phyloP scores from a whole-genome alignment of 92 coral and sea anemone species.

The Siderastrea siderea region DNA sequence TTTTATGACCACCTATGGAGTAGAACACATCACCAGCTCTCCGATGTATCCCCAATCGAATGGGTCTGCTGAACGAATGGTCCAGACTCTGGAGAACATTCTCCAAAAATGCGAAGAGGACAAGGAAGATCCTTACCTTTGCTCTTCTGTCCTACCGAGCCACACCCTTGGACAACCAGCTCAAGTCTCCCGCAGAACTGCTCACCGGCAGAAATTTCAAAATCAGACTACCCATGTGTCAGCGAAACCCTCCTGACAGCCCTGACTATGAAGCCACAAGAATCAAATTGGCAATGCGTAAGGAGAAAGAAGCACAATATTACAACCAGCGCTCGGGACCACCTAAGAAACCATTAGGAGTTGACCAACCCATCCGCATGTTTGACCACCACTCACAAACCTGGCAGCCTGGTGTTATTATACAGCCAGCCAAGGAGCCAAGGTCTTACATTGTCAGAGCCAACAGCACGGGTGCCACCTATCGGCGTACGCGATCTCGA shows the following conservation, averaged over 20 bases:
- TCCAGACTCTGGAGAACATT: constrained; percentile 2
- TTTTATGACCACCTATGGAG: constrained; percentile 18
- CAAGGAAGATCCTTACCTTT: not conserved
- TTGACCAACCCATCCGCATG: no score
- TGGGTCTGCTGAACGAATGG: constrained; percentile 35
- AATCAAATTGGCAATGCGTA: not conserved
- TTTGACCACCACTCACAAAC: no score
- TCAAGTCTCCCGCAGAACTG: constrained; percentile 54
- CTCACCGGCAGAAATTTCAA: constrained; percentile 39
- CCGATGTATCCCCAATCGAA: constrained; percentile 55
- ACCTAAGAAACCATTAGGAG: no score
- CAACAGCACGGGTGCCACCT: no score
- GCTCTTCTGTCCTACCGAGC: constrained; percentile 52
- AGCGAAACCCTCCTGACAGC: constrained; percentile 3
- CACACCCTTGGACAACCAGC: constrained; percentile 47
- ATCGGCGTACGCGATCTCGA: no score
- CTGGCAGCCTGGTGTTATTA: no score
- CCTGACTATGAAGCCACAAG: constrained; percentile 10
- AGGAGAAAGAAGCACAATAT: not conserved
- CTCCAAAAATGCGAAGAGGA: not conserved
- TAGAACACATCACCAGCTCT: constrained; percentile 41
- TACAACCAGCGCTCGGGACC: no score
- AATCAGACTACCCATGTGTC: constrained; percentile 33
- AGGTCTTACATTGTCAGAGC: no score
- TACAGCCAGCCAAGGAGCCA: no score